Evolutionary conservation across 2,113 vertebrate genomes (phyloP), one percentile per base, ranked within the genome.

Genomic region (Monarcha castaneiventris): DNA sequence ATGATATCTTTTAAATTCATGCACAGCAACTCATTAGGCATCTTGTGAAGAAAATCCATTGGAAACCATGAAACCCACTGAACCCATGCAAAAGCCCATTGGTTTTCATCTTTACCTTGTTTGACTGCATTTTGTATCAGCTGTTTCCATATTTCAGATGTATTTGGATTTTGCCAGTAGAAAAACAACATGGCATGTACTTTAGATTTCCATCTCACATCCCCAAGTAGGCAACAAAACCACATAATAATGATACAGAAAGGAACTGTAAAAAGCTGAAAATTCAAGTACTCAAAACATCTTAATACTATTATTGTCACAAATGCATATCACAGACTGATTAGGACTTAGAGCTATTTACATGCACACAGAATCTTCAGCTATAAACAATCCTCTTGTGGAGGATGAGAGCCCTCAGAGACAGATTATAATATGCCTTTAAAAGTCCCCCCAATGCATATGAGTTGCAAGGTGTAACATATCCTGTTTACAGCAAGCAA

Each of bases 301-400:
- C 11, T 59, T 59, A 51, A 41, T 67, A 37, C 5, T 44, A 22
- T 33, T 72, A 46, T 8, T 64, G 30, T 26, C 41, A 74, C n/a
- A 66, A 77, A 80, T 12, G 30, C 2, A 0, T 46, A 52, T 41
- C 14, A 55, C 1, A 0, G 55, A 18, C 16, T 48, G 25, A 51
- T 20, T 7, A 41, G 61, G 29, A 81, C 59, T 64, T 56, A 75
- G 19, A 55, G 52, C 55, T 54, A 56, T 37, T 72, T 56, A 73
- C 2, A 1, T 15, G 7, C 12, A n/a, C 14, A 21, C 12, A 18
- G 2, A 3, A 20, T 69, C 25, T 33, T 63, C n/a, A 67, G 43
- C 54, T 67, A 39, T 16, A 86, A 63, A 35, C 25, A 55, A 32
- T 62, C 54, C 11, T 66, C 59, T 52, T 41, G 52, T 4, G 17